These are phyloP conservation scores for Blastobasis lacticolella DNA, from an alignment of 2,888 invertebrate species.

Conservation along the genomic window DNA sequence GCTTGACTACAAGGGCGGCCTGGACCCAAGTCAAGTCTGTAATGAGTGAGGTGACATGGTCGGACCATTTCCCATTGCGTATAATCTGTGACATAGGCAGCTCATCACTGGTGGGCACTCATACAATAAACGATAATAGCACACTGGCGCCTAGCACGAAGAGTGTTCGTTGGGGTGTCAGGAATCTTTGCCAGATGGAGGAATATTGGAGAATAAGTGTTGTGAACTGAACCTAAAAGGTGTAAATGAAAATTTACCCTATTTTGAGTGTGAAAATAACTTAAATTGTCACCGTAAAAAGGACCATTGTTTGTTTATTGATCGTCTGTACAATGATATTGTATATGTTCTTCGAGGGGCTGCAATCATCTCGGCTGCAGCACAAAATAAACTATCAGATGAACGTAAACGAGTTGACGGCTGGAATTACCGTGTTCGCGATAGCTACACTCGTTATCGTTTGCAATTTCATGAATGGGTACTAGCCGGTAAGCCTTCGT, in stretches of 20 bases:
- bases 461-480: constrained; percentile 2
- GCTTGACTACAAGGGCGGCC: too few species aligned
- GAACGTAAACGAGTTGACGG: neutral
- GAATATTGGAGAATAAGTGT: constrained; percentile 1
- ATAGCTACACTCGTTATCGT: constrained; percentile 1
- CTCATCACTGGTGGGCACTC: neutral
- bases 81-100: neutral
- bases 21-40: too few species aligned
- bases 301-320: neutral
- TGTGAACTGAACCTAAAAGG: neutral
- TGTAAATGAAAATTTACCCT: neutral
- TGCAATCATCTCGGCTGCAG: neutral
- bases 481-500: constrained; percentile 1
- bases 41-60: neutral
- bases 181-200: constrained; percentile 1
- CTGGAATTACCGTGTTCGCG: constrained; percentile 7
- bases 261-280: neutral
- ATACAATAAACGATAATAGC: neutral
- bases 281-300: neutral
- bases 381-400: too few species aligned
- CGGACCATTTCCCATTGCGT: constrained; percentile 9
- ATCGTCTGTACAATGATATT: neutral
- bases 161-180: neutral
- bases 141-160: neutral
- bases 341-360: neutral